Evolutionary conservation across 1,140 invertebrate species (phyloP).

Genomic region (Armadillidium nasatum): DNA sequence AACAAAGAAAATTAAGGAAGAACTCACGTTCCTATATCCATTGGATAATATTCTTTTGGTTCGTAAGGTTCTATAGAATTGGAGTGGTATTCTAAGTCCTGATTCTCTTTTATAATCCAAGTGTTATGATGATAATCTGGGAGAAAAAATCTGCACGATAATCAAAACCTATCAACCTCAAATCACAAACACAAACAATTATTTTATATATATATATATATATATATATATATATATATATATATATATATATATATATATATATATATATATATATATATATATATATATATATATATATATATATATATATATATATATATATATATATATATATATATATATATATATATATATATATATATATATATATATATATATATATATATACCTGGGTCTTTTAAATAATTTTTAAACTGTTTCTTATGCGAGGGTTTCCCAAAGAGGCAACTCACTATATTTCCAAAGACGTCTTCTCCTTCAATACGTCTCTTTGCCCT

Average conservation of each 20-base stretch:
- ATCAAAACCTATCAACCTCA: too few relatives aligned
- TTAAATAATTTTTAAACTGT: neutral
- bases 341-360: neutral
- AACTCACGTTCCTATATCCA: neutral
- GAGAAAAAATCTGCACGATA: too few relatives aligned
- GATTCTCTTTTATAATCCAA: too few relatives aligned
- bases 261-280: neutral
- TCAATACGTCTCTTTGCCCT: constrained; percentile 80
- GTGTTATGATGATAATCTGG: too few relatives aligned
- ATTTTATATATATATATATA: too few relatives aligned
- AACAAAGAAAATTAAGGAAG: neutral
- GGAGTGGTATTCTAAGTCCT: neutral
- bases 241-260: neutral
- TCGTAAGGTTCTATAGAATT: neutral
- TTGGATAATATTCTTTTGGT: neutral
- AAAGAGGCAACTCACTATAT: constrained; percentile 61
- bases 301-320: neutral
- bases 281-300: neutral
- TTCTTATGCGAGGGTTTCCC: constrained; percentile 32
- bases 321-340: neutral
- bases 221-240: neutral
- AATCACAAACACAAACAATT: too few relatives aligned
- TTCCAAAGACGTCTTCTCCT: constrained; percentile 74
- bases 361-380: neutral
- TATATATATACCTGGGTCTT: neutral